Evolutionary conservation across 2,113 vertebrate genomes (phyloP).

Genomic region (Camelus bactrianus): DNA sequence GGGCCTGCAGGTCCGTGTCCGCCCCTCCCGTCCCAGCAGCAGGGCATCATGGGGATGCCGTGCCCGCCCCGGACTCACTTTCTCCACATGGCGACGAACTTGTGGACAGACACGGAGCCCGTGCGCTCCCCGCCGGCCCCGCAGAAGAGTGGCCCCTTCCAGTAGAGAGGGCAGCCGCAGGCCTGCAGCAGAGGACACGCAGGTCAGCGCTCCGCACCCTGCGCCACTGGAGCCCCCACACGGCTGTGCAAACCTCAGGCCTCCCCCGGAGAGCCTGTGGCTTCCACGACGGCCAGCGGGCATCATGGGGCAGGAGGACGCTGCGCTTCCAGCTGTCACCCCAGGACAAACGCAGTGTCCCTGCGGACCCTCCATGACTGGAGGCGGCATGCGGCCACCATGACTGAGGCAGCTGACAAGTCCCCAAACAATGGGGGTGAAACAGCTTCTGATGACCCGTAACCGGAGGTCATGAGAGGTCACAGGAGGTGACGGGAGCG

Average conservation of each 20-base stretch:
- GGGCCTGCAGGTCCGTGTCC: not conserved
- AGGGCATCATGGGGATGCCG: not conserved
- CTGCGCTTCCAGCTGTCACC: no score
- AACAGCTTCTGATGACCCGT: no score
- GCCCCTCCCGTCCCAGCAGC: accelerated
- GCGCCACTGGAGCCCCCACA: accelerated
- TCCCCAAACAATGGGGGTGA: no score
- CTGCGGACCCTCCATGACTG: no score
- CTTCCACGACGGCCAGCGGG: no score
- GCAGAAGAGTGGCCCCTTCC: constrained; percentile 97
- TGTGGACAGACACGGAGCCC: constrained; percentile 96
- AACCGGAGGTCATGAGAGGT: no score
- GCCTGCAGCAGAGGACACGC: constrained; percentile 86
- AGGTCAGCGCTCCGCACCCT: not conserved
- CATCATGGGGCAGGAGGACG: no score
- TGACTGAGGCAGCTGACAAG: no score
- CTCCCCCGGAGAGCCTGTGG: no score
- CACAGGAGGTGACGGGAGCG: no score
- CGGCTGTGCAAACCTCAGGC: not conserved
- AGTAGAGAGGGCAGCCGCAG: constrained; percentile 96
- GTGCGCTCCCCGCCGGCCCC: constrained; percentile 95
- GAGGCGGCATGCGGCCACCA: no score
- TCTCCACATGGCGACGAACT: constrained; percentile 97
- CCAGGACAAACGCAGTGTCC: no score
- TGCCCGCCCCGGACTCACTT: constrained; percentile 91